Percentiles rank a stretch among this genome's conserved stretches.
Conservation (phyloP, 2,797 vertebrate genomes). For the Benthosema pterotum region DNA sequence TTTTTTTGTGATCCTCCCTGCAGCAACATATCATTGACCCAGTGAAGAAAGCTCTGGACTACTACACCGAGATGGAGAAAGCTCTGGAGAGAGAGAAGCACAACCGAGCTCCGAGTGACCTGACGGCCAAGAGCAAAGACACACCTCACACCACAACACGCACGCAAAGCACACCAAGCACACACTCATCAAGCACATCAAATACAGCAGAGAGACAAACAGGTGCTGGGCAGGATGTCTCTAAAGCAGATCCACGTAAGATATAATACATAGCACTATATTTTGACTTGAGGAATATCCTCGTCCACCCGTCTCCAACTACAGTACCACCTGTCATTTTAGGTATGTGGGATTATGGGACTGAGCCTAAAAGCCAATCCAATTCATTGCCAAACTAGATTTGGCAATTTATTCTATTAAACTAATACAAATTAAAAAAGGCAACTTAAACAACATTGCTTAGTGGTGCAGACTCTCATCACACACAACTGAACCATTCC, state of each 20-base stretch:
- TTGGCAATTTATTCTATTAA: no score
- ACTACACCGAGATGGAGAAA: slow-evolving; percentile 86
- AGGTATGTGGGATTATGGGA: no score
- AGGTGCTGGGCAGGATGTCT: slow-evolving; percentile 5
- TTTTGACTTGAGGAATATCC: no score
- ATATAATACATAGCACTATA: no score
- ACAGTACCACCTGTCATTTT: no score
- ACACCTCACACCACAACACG: not conserved
- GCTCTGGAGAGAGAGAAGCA: slow-evolving; percentile 78
- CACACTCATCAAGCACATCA: not conserved
- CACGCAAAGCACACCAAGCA: not conserved
- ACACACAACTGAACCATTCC: no score
- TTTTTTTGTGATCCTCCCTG: not conserved
- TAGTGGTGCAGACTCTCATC: no score
- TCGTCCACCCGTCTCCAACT: no score
- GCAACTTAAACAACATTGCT: no score
- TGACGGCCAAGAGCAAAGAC: slow-evolving; percentile 58
- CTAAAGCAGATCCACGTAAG: slow-evolving; percentile 9
- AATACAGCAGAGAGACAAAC: slow-evolving; percentile 23
- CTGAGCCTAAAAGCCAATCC: no score
- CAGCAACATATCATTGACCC: slow-evolving; percentile 84
- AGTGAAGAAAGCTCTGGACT: slow-evolving; percentile 81
- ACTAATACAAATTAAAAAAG: no score
- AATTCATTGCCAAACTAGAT: no score
- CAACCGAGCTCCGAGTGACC: slow-evolving; percentile 67